Conservation (phyloP, 1,140 invertebrate species). For the Whitmania pigra region DNA sequence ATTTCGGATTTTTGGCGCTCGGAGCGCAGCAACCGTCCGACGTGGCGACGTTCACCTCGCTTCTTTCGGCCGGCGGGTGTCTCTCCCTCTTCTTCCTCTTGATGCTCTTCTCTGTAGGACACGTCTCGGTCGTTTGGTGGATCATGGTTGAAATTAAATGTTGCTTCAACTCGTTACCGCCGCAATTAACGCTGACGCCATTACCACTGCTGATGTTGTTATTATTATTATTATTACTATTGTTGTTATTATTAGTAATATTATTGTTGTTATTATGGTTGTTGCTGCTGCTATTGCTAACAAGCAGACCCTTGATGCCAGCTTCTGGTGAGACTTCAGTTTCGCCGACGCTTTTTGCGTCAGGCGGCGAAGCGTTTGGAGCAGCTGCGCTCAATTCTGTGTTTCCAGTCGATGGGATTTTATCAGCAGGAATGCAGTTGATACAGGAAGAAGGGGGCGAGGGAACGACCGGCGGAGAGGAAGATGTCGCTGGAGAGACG, state of each 20-base stretch:
- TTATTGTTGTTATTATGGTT: conserved; percentile 8
- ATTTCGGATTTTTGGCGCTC: no score
- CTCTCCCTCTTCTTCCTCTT: no score
- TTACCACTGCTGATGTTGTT: background rate
- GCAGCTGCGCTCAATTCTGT: no score
- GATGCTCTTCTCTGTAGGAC: no score
- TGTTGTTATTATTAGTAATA: conserved; percentile 6
- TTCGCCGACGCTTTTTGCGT: background rate
- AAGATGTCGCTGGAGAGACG: background rate
- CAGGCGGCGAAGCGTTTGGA: no score
- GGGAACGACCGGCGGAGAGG: background rate
- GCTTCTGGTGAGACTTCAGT: background rate
- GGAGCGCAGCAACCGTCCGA: no score
- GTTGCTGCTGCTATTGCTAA: background rate
- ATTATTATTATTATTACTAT: background rate
- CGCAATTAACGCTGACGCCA: background rate
- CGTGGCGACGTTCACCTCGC: no score
- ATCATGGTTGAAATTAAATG: no score
- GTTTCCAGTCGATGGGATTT: no score
- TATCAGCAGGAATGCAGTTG: no score
- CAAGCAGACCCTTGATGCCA: background rate
- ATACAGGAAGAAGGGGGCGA: background rate
- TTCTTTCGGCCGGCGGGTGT: no score
- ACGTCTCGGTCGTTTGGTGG: no score
- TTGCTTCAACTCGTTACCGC: background rate